Percentiles rank a stretch among this genome's conserved stretches.
phyloP scores from a whole-genome alignment of 2,113 vertebrate genomes.

The Macheiramphus alcinus region DNA sequence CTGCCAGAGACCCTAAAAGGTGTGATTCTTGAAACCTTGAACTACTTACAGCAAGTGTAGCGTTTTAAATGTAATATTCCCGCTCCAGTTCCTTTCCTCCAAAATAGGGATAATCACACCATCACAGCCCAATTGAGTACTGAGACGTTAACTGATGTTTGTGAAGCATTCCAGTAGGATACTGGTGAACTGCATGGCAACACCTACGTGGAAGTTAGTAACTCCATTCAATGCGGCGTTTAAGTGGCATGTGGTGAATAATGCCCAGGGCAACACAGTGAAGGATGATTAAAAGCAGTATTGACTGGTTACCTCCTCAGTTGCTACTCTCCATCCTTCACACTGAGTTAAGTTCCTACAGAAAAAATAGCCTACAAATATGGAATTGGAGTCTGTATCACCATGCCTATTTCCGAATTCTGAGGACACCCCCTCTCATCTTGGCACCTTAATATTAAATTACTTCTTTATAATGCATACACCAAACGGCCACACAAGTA shows the following conservation, averaged over 20 bases:
- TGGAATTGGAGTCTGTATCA: background rate
- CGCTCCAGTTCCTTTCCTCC: background rate
- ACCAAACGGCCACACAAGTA: accelerated
- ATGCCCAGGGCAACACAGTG: background rate
- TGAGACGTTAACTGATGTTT: background rate
- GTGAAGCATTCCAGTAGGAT: background rate
- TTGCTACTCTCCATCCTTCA: background rate
- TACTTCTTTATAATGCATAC: background rate
- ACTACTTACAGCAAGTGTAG: background rate
- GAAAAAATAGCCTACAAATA: background rate
- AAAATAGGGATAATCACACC: background rate
- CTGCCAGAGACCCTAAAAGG: background rate
- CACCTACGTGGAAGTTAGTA: background rate
- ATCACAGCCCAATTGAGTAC: background rate
- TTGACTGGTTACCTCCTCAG: background rate
- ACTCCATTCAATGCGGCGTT: background rate
- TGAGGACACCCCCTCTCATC: background rate
- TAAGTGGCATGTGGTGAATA: background rate
- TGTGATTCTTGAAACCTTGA: background rate
- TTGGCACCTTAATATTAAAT: background rate
- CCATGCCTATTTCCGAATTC: background rate
- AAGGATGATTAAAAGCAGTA: background rate
- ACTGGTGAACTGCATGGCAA: background rate
- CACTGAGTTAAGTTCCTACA: background rate
- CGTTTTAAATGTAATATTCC: background rate